phyloP scores from a whole-genome alignment of 2,888 invertebrate species.

The Phasia obesa region DNA sequence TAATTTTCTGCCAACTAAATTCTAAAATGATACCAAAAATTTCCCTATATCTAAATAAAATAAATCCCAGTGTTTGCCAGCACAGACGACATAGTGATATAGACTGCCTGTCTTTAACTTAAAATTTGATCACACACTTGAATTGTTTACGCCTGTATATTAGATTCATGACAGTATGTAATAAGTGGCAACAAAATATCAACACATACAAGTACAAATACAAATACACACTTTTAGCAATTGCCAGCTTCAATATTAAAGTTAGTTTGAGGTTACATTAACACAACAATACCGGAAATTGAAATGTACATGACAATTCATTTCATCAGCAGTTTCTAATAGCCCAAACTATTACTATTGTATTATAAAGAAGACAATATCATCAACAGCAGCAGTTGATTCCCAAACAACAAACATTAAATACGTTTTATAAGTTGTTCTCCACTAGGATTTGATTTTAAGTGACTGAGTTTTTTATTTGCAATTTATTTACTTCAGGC shows the following conservation, averaged over 20 bases:
- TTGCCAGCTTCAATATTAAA: conserved; percentile 47
- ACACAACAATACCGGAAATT: conserved; percentile 78
- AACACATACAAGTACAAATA: neutral
- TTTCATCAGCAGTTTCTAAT: conserved; percentile 79
- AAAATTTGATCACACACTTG: neutral
- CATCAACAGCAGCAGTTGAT: neutral
- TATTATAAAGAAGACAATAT: conserved; percentile 20
- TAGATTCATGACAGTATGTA: neutral
- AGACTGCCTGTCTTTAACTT: neutral
- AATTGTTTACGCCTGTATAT: neutral
- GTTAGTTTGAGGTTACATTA: conserved; percentile 67
- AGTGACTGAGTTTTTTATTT: neutral
- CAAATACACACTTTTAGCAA: conserved; percentile 12
- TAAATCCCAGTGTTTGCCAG: neutral
- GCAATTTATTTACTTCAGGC: too few relatives aligned
- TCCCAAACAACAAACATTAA: conserved; percentile 3
- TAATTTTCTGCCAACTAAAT: too few relatives aligned
- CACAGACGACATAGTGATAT: neutral
- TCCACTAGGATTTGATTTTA: conserved; percentile 17
- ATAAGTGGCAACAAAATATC: neutral
- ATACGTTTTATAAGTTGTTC: conserved; percentile 6
- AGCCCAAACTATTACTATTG: conserved; percentile 23
- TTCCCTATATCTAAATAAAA: neutral
- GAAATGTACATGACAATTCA: conserved; percentile 81
- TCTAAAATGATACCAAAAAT: neutral